phyloP scores from a whole-genome alignment of 2,113 vertebrate genomes.

The Chaenogobius annularis region DNA sequence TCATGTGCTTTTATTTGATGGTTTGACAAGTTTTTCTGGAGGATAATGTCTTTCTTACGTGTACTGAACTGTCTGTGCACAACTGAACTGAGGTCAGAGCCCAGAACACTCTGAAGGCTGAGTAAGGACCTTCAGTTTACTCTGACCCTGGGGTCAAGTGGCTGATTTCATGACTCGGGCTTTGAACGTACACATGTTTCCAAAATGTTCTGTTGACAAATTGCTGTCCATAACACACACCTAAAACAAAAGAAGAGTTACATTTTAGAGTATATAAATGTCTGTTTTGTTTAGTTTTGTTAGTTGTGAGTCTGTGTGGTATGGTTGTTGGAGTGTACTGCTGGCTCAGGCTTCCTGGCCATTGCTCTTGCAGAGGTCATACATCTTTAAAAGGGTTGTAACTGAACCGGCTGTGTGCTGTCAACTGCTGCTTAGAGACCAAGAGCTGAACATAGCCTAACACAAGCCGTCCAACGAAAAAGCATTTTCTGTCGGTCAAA shows the following conservation, averaged over 20 bases:
- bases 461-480: constrained; percentile 50
- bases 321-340: constrained; percentile 11
- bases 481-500: constrained; percentile 15
- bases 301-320: background rate
- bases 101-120: constrained; percentile 78
- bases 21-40: background rate
- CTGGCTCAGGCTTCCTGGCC: constrained; percentile 60
- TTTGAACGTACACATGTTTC: constrained; percentile 48
- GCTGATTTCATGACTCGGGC: constrained; percentile 73
- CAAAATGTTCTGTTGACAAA: constrained; percentile 53
- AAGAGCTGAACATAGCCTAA: constrained; percentile 65
- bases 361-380: constrained; percentile 67
- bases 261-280: background rate
- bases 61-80: constrained; percentile 74
- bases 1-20: background rate
- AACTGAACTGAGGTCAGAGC: constrained; percentile 68
- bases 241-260: constrained; percentile 58
- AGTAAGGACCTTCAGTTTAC: too few species aligned
- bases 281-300: background rate
- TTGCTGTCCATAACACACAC: constrained; percentile 64
- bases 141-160: constrained; percentile 79
- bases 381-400: constrained; percentile 88
- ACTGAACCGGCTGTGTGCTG: constrained; percentile 81
- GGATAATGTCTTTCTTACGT: constrained; percentile 71
- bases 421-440: constrained; percentile 79